phyloP scores from a whole-genome alignment of 2,113 vertebrate genomes.

The Macaca fascicularis region DNA sequence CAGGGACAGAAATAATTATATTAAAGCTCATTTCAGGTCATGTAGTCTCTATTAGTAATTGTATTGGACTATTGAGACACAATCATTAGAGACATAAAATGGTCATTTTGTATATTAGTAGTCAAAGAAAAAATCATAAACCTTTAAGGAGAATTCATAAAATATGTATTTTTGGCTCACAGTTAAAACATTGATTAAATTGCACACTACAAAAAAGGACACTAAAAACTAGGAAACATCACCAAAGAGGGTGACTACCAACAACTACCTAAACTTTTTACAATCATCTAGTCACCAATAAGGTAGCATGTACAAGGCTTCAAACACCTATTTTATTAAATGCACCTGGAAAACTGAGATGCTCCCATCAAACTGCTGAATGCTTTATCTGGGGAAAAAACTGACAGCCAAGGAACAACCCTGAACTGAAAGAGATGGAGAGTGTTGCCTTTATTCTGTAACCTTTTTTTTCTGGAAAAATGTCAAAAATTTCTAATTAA shows the following conservation, averaged over 20 bases:
- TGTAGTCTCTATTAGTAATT: constrained; percentile 73
- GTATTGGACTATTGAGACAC: constrained; percentile 76
- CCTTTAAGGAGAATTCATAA: constrained; percentile 78
- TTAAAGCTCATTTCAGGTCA: constrained; percentile 73
- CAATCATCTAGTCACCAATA: constrained; percentile 5
- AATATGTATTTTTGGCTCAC: constrained; percentile 74
- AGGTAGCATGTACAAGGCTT: neutral
- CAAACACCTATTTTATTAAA: neutral
- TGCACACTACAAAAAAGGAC: constrained; percentile 44
- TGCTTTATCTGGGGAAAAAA: neutral
- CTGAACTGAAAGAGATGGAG: neutral
- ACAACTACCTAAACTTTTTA: constrained; percentile 14
- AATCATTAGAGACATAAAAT: constrained; percentile 77
- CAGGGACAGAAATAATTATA: constrained; percentile 75
- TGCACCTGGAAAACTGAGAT: neutral
- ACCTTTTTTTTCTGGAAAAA: neutral
- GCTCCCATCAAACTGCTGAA: neutral
- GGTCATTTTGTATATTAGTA: constrained; percentile 77
- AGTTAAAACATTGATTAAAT: constrained; percentile 73
- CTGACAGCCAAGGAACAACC: neutral
- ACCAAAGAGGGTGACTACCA: neutral
- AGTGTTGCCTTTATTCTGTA: neutral
- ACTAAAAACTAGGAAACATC: constrained; percentile 53
- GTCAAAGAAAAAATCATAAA: constrained; percentile 76
- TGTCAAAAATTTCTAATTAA: neutral